These are phyloP conservation scores for Lycia hirtaria DNA, from an alignment of 2,888 invertebrate genomes.

Conservation along the genomic window DNA sequence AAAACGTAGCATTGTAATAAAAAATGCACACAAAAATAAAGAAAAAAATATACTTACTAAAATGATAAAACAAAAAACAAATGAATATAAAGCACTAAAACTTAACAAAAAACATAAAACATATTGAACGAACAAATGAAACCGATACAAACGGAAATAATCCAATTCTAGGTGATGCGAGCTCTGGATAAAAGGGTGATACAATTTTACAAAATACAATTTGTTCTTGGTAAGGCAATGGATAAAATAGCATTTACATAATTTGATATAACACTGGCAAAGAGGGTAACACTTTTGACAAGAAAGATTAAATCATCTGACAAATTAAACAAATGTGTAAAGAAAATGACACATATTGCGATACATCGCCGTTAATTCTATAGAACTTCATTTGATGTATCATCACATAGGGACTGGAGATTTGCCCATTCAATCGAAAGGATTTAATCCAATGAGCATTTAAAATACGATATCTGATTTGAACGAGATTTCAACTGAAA, in stretches of 20 bases:
- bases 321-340: neutral
- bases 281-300: neutral
- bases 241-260: neutral
- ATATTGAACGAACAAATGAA: neutral
- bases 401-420: constrained; percentile 14
- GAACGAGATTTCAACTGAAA: neutral
- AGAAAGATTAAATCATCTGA: neutral
- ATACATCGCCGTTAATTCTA: neutral
- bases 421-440: constrained; percentile 33
- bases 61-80: constrained; percentile 8
- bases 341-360: neutral
- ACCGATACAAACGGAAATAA: neutral
- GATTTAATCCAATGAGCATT: constrained; percentile 34
- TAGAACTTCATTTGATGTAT: constrained; percentile 20
- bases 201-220: neutral
- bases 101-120: neutral
- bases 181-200: neutral
- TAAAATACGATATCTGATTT: constrained; percentile 15
- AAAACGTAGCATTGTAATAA: constrained; percentile 32
- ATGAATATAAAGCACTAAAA: constrained; percentile 9
- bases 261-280: neutral
- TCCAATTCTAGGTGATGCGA: neutral
- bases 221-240: neutral
- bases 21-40: constrained; percentile 9
- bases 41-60: constrained; percentile 23